Evolutionary conservation across 2,113 vertebrate species (phyloP), one percentile per base, ranked within the genome.

Genomic region (Phaetusa simplex): DNA sequence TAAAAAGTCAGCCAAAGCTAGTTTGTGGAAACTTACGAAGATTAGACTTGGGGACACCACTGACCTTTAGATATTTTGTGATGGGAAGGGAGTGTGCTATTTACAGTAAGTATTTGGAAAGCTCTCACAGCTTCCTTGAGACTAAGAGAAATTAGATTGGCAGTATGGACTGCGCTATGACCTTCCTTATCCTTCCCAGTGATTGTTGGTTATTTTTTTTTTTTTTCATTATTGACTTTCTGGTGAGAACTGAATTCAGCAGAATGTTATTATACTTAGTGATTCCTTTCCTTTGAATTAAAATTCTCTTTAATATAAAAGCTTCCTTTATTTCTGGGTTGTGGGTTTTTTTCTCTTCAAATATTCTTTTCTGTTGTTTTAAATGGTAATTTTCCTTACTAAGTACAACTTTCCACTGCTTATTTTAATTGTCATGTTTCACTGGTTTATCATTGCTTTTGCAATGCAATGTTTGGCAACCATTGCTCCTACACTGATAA

Each of bases 101-200:
- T 95, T 88, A 65, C 73, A 90, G 30, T 58, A 94, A 92, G 50
- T 77, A 53, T 84, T 94, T 95, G 86, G 80, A 86, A 91, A 88
- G 50, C 50, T 91, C 45, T 80, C 64, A 50, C 29, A 78, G 26
- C 76, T 94, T 96, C n/a, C 50, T 93, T 84, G n/a, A 91, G 67
- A 77, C 66, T 64, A 80, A 93, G n/a, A 72, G 27, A 74, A 86
- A 83, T 58, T 5, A 71, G 18, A 77, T 81, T 96, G 86, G 59
- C 64, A 84, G 19, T 66, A 47, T 45, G 67, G 64, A 66, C 50
- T 78, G 21, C 0, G 0, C 64, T 82, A 15, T 70, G 59, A 81
- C 52, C 65, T 94, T 89, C 53, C 88, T 32, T 84, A 56, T 74
- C 47, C 26, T 91, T 94, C 32, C 32, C 47, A 71, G 17, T 67